phyloP scores from a whole-genome alignment of 2,888 invertebrate genomes.

The Ophioninae sp. region DNA sequence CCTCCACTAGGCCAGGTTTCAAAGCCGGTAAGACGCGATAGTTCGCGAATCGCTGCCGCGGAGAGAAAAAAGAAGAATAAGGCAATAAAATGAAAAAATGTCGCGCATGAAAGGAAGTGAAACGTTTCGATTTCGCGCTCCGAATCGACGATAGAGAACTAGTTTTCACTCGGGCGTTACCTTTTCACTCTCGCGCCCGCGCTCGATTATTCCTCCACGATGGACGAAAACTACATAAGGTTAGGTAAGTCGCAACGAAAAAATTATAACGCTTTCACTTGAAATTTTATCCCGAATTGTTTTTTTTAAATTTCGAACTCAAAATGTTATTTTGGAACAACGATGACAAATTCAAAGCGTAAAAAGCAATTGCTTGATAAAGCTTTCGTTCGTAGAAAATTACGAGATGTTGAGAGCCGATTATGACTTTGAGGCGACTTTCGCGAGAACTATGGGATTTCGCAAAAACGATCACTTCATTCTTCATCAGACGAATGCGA shows the following conservation, averaged over 20 bases:
- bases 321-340: neutral
- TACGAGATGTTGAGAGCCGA: slow-evolving; percentile 92
- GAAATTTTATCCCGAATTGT: neutral
- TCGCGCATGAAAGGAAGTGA: slow-evolving; percentile 74
- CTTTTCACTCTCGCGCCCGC: slow-evolving; percentile 56
- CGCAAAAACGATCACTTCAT: slow-evolving; percentile 90
- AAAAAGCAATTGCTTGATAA: neutral
- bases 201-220: slow-evolving; percentile 61
- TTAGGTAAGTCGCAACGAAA: slow-evolving; percentile 74
- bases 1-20: neutral
- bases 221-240: slow-evolving; percentile 77
- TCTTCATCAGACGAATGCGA: slow-evolving; percentile 89
- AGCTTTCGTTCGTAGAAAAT: slow-evolving; percentile 82
- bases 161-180: slow-evolving; percentile 73
- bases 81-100: slow-evolving; percentile 66
- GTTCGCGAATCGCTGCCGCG: neutral
- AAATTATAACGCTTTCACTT: slow-evolving; percentile 27
- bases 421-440: slow-evolving; percentile 92
- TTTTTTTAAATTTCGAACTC: neutral
- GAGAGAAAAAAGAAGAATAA: slow-evolving; percentile 38
- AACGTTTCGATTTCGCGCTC: slow-evolving; percentile 66
- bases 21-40: neutral
- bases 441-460: slow-evolving; percentile 92
- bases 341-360: neutral
- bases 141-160: slow-evolving; percentile 63